A percentile compares a stretch with the other conserved stretches of the same genome.
phyloP scores from a whole-genome alignment of 2,888 invertebrate species.

The Rhagonycha lutea region DNA sequence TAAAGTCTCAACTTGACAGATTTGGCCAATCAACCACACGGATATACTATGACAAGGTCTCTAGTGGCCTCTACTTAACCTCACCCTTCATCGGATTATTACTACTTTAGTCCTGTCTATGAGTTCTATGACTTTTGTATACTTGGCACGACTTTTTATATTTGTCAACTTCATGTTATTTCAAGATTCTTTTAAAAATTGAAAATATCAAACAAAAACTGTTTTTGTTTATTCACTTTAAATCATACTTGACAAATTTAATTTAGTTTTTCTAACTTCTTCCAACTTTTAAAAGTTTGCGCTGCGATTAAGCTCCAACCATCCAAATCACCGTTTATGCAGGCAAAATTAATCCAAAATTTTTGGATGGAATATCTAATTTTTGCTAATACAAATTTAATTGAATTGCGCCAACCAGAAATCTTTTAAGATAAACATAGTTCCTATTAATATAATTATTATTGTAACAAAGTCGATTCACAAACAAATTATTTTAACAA shows the following conservation, averaged over 20 bases:
- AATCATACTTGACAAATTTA: not conserved
- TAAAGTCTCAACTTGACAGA: slow-evolving; percentile 42
- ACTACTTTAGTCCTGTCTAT: slow-evolving; percentile 26
- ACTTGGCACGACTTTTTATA: slow-evolving; percentile 34
- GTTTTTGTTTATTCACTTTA: not conserved
- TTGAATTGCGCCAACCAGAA: not conserved
- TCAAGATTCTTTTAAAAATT: not conserved
- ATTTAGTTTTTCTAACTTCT: not conserved
- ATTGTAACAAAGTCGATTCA: not conserved
- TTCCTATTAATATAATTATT: not conserved
- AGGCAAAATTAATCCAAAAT: not conserved
- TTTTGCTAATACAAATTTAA: not conserved
- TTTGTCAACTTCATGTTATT: slow-evolving; percentile 28
- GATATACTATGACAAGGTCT: slow-evolving; percentile 44
- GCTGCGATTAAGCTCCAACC: not conserved
- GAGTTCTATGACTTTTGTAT: slow-evolving; percentile 28
- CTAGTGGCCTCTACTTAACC: slow-evolving; percentile 38
- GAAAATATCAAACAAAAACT: not conserved
- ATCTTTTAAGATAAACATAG: not conserved
- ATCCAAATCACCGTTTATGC: not conserved
- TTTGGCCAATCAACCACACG: slow-evolving; percentile 45
- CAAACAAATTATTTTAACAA: not conserved
- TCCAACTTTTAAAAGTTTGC: not conserved
- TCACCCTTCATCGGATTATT: slow-evolving; percentile 36
- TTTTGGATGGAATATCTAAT: not conserved